Conservation (phyloP, 2,888 invertebrate species). For the Tachystola acroxantha region DNA sequence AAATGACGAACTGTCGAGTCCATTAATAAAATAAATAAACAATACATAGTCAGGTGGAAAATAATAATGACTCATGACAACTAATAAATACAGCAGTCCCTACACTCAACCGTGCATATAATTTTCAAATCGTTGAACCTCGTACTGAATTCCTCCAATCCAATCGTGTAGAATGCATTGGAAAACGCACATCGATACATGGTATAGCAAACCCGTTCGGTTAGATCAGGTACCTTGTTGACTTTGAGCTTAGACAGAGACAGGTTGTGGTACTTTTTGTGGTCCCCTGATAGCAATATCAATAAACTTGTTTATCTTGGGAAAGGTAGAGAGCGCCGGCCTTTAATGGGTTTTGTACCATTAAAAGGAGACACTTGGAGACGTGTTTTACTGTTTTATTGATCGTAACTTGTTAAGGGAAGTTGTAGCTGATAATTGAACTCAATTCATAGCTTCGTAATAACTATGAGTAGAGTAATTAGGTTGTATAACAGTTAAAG, state of each 20-base stretch:
- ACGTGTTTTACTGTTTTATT: conserved; percentile 6
- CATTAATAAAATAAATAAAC: too few species aligned
- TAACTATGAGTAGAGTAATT: too few species aligned
- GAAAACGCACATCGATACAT: conserved; percentile 44
- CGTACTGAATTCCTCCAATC: conserved; percentile 39
- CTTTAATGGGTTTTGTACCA: conserved; percentile 36
- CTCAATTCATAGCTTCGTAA: too few species aligned
- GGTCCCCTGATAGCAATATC: conserved; percentile 43
- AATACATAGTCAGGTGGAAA: too few species aligned
- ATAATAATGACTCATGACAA: too few species aligned
- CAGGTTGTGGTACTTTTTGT: conserved; percentile 45
- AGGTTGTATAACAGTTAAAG: too few species aligned
- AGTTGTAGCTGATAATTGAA: background rate
- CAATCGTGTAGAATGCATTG: conserved; percentile 50
- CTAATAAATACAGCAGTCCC: too few species aligned
- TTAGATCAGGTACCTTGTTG: conserved; percentile 39
- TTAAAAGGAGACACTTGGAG: conserved; percentile 25
- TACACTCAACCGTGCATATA: too few species aligned
- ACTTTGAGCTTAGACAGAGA: conserved; percentile 49
- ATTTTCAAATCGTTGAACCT: too few species aligned
- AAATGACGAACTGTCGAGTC: too few species aligned
- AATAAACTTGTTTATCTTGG: conserved; percentile 52
- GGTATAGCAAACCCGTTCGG: conserved; percentile 49
- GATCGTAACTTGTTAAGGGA: background rate
- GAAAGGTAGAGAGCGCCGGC: conserved; percentile 41